Evolutionary conservation across 2,888 invertebrate genomes (phyloP).

Genomic region (Mimumesa dahlbomi): DNA sequence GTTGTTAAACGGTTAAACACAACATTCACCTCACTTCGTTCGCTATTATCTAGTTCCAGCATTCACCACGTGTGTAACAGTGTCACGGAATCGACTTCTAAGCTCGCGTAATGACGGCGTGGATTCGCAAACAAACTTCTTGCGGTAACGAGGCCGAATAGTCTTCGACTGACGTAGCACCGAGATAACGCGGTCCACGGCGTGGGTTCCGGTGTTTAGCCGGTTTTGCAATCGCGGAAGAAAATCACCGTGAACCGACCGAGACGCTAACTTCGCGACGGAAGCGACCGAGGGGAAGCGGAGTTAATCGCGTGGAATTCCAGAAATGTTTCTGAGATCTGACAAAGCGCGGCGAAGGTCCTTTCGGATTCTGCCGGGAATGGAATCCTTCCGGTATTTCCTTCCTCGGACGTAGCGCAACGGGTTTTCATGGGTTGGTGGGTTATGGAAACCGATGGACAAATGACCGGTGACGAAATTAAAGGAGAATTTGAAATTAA

Average conservation of each 20-base stretch:
- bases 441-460: no score
- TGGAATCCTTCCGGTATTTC: no score
- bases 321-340: not conserved
- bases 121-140: slow-evolving; percentile 14
- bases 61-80: no score
- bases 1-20: not conserved
- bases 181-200: slow-evolving; percentile 38
- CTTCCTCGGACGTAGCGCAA: no score
- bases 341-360: slow-evolving; percentile 1
- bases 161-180: slow-evolving; percentile 7
- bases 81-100: slow-evolving; percentile 48
- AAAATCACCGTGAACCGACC: slow-evolving; percentile 27
- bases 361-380: no score
- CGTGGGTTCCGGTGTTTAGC: slow-evolving; percentile 20
- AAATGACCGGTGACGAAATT: no score
- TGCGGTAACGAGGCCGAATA: slow-evolving; percentile 23
- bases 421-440: no score
- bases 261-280: slow-evolving; percentile 30
- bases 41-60: no score
- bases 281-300: not conserved
- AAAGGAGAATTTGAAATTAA: not conserved
- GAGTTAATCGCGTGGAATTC: slow-evolving; percentile 48
- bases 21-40: not conserved
- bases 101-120: slow-evolving; percentile 30
- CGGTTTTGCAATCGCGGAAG: slow-evolving; percentile 36